phyloP scores from a whole-genome alignment of 92 coral and sea anemone species.

The Actinostola sp. region DNA sequence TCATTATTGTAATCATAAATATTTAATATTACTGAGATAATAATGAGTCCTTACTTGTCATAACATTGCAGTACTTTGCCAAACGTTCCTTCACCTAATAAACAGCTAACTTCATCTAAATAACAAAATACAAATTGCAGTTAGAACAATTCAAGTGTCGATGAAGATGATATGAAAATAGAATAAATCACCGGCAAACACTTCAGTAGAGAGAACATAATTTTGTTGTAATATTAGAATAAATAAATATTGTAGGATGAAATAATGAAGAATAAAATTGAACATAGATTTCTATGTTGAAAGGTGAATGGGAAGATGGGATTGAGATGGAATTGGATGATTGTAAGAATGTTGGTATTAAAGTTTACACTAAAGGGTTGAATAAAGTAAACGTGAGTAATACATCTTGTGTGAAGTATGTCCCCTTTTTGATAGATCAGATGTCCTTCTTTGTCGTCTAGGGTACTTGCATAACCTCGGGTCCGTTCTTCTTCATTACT shows the following conservation, averaged over 20 bases:
- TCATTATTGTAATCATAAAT: too few relatives aligned
- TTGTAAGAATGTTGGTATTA: neutral
- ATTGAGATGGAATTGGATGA: neutral
- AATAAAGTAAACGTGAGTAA: conserved; percentile 13
- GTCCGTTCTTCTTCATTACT: conserved; percentile 70
- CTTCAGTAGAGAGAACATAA: too few relatives aligned
- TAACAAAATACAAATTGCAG: conserved; percentile 11
- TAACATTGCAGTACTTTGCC: conserved; percentile 92
- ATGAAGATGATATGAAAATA: too few relatives aligned
- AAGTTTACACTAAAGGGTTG: neutral
- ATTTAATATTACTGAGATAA: neutral
- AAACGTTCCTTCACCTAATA: conserved; percentile 98
- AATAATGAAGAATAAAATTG: neutral
- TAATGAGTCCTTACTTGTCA: conserved; percentile 73
- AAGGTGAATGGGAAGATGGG: neutral
- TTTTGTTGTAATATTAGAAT: too few relatives aligned
- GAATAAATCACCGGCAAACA: too few relatives aligned
- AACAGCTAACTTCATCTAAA: conserved; percentile 82
- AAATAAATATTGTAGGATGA: neutral
- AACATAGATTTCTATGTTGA: neutral
- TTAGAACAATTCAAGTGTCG: too few relatives aligned
- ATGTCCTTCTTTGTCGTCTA: conserved; percentile 98
- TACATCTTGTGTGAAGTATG: conserved; percentile 99
- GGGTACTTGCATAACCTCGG: conserved; percentile 78
- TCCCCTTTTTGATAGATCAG: conserved; percentile 94